phyloP scores from a whole-genome alignment of 2,888 invertebrate species.

The Nebria brevicollis region DNA sequence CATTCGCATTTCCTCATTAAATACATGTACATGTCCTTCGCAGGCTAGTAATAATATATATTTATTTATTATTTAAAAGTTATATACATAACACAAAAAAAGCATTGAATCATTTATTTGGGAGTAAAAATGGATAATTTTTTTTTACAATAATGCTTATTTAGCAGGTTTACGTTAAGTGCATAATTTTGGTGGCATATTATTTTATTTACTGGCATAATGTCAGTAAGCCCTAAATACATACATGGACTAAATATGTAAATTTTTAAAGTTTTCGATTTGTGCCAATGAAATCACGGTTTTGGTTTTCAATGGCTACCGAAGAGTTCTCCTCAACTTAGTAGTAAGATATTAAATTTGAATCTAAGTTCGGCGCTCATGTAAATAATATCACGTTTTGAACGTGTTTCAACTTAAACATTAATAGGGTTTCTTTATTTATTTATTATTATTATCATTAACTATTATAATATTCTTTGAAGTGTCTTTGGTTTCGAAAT shows the following conservation, averaged over 20 bases:
- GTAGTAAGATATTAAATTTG: not conserved
- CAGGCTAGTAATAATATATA: not conserved
- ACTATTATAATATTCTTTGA: slow-evolving; percentile 22
- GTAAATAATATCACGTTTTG: not conserved
- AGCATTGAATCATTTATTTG: not conserved
- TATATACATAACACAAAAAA: not conserved
- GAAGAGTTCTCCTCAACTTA: not conserved
- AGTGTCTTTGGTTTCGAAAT: slow-evolving; percentile 38
- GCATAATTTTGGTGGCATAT: not conserved
- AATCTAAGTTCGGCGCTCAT: not conserved
- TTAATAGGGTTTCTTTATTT: not conserved
- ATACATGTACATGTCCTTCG: not conserved
- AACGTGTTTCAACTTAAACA: not conserved
- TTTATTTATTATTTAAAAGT: not conserved
- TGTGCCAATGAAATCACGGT: not conserved
- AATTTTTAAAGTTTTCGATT: not conserved
- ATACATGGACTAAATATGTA: not conserved
- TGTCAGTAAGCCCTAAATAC: not conserved
- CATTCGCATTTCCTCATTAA: too few species aligned
- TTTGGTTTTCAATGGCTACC: not conserved
- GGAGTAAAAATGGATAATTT: not conserved
- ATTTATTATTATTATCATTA: not conserved
- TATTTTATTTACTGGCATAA: not conserved
- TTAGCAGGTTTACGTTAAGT: not conserved
- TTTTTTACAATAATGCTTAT: not conserved